Conservation (phyloP, 2,797 vertebrate genomes). For the Urocyon cinereoargenteus region DNA sequence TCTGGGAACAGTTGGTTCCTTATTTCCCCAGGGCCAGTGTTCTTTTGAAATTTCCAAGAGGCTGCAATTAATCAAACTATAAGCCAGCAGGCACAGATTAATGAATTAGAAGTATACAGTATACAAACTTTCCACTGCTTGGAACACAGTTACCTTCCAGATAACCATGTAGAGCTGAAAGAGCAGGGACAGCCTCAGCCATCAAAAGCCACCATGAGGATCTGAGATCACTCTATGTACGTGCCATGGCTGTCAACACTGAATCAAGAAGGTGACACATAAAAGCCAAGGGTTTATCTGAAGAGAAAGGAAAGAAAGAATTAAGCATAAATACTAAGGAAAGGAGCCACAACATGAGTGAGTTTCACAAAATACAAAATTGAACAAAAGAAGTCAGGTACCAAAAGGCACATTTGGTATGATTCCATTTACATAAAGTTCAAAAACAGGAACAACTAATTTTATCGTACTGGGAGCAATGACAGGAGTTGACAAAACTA, state of each 20-base stretch:
- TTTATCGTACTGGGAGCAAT: background rate
- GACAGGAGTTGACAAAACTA: background rate
- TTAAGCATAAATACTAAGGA: background rate
- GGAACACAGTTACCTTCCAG: background rate
- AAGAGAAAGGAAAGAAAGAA: background rate
- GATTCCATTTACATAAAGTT: background rate
- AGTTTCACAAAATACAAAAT: background rate
- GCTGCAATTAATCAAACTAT: background rate
- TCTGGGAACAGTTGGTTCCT: background rate
- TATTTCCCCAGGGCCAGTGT: background rate
- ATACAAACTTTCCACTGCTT: background rate
- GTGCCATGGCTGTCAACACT: background rate
- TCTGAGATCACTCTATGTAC: background rate
- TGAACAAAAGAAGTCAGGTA: background rate
- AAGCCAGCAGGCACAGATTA: background rate
- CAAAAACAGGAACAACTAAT: background rate
- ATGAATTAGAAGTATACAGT: background rate
- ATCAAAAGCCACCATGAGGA: background rate
- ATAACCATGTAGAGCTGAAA: background rate
- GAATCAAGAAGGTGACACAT: background rate
- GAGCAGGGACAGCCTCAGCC: background rate
- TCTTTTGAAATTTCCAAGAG: background rate
- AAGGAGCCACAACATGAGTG: background rate
- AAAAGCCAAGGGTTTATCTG: background rate
- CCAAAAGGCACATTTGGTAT: background rate